These are phyloP conservation scores for Neogobius melanostomus DNA, from an alignment of 2,113 vertebrate genomes.

Conservation along the genomic window DNA sequence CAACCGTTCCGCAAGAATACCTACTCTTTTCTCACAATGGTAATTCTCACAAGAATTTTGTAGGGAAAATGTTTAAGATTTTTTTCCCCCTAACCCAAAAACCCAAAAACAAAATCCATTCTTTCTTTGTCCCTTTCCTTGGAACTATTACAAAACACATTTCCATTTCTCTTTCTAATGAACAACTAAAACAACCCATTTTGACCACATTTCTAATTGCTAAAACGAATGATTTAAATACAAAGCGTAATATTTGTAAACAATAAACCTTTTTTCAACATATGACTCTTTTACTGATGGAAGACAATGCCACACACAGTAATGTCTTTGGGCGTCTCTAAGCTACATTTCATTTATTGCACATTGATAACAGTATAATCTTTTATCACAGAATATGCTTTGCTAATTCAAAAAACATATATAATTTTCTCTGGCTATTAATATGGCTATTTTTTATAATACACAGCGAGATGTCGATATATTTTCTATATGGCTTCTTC, in stretches of 20 bases:
- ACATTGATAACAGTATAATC: conserved; percentile 35
- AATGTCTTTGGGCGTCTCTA: conserved; percentile 10
- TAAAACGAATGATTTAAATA: background rate
- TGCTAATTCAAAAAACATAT: conserved; percentile 51
- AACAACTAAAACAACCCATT: background rate
- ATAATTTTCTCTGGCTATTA: conserved; percentile 28
- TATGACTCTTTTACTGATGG: background rate
- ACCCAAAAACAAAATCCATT: background rate
- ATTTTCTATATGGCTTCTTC: conserved; percentile 66
- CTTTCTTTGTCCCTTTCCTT: background rate
- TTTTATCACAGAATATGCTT: conserved; percentile 39
- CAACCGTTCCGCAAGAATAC: background rate
- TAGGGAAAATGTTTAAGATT: background rate
- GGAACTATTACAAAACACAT: too few species aligned
- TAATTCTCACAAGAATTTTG: background rate
- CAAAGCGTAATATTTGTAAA: background rate
- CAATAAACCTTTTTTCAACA: background rate
- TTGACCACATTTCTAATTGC: background rate
- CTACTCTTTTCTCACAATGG: background rate
- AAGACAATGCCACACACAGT: background rate
- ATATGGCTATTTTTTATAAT: conserved; percentile 57
- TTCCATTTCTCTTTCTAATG: background rate
- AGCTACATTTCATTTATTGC: conserved; percentile 23
- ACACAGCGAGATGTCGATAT: background rate
- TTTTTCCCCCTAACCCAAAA: background rate